phyloP scores from a whole-genome alignment of 2,113 vertebrate species.

The Fregetta grallaria region DNA sequence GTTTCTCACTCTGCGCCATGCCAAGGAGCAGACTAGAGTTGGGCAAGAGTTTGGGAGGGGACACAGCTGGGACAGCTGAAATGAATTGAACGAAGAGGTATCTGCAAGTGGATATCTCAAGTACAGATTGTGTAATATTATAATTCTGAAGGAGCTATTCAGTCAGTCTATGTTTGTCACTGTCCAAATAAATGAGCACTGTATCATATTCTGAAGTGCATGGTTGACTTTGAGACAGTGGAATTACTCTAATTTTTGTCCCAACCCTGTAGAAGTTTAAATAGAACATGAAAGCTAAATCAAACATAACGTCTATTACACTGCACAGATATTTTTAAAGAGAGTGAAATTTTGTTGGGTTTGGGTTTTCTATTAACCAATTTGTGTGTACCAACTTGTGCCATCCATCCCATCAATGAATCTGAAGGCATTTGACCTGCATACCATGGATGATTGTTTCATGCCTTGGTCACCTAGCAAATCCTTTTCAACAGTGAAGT shows the following conservation, averaged over 20 bases:
- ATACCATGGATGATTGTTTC: fast-evolving
- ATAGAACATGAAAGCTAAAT: background rate
- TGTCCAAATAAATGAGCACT: background rate
- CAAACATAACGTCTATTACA: background rate
- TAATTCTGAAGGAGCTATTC: background rate
- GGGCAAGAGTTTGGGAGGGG: background rate
- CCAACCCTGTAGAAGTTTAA: background rate
- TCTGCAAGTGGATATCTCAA: background rate
- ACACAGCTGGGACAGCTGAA: background rate
- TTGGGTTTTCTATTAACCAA: background rate
- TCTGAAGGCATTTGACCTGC: background rate
- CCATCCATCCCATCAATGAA: background rate
- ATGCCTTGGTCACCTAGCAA: background rate
- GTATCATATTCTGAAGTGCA: background rate
- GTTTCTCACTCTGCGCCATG: background rate
- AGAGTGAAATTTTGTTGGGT: background rate
- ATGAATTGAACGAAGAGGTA: background rate
- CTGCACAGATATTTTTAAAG: background rate
- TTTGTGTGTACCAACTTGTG: background rate
- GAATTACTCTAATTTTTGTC: background rate
- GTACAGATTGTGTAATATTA: background rate
- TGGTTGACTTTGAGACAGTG: background rate
- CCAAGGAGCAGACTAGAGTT: background rate
- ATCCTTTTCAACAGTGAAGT: background rate
- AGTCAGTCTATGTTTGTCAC: background rate